These are phyloP conservation scores for Dryas iulia DNA, from an alignment of 1,140 invertebrate genomes.

Conservation along the genomic window DNA sequence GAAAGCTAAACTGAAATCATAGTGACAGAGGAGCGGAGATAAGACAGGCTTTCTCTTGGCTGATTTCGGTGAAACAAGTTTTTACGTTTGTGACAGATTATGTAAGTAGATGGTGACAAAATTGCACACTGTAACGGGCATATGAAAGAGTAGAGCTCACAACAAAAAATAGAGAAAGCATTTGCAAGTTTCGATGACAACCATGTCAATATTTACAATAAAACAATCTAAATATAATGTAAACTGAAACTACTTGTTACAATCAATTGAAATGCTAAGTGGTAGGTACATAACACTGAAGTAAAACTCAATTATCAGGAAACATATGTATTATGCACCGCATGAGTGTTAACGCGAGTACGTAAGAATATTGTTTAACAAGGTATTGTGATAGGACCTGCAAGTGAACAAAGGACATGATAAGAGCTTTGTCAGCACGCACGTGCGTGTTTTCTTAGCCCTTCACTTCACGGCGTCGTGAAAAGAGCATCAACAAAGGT, in stretches of 20 bases:
- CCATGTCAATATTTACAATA: constrained; percentile 22
- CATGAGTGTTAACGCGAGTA: not conserved
- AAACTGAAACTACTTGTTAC: not conserved
- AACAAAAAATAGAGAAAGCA: constrained; percentile 56
- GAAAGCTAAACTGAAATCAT: constrained; percentile 37
- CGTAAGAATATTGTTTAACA: constrained; percentile 27
- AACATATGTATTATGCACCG: not conserved
- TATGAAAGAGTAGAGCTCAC: constrained; percentile 50
- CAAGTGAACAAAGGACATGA: not conserved
- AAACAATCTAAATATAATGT: not conserved
- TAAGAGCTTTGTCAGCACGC: not conserved
- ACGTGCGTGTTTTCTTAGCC: constrained; percentile 41
- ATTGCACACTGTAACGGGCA: constrained; percentile 46
- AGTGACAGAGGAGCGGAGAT: constrained; percentile 45
- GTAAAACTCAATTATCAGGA: not conserved
- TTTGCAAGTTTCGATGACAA: constrained; percentile 31
- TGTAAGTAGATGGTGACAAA: constrained; percentile 63
- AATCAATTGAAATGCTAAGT: not conserved
- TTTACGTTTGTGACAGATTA: constrained; percentile 54
- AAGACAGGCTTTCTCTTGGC: constrained; percentile 58
- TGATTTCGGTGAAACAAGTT: constrained; percentile 59
- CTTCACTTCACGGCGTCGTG: constrained; percentile 19
- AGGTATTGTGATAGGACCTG: not conserved
- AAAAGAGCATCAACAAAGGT: constrained; percentile 17
- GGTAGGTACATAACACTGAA: not conserved